These are phyloP conservation scores for Xanthostigma xanthostigma DNA, from an alignment of 2,888 invertebrate species.

Conservation along the genomic window DNA sequence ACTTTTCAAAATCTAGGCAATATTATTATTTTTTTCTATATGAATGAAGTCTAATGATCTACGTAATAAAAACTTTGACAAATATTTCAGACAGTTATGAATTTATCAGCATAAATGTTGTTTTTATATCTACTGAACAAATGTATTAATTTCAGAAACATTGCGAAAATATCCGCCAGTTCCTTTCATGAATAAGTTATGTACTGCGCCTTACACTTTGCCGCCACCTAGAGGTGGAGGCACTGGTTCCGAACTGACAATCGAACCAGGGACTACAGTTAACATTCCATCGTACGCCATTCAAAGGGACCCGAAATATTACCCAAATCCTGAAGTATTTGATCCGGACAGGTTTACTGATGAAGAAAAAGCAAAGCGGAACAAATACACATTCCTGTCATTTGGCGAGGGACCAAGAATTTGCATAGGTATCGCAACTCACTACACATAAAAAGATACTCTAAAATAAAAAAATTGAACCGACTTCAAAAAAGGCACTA, in stretches of 20 bases:
- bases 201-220: constrained; percentile 17
- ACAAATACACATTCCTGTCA: neutral
- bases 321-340: constrained; percentile 1
- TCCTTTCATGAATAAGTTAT: constrained; percentile 16
- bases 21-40: no score
- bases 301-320: neutral
- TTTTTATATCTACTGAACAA: neutral
- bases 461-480: no score
- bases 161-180: constrained; percentile 20
- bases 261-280: neutral
- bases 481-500: no score
- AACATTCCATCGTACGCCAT: neutral
- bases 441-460: no score
- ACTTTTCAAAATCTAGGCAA: no score
- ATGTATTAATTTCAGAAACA: constrained; percentile 16
- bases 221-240: constrained; percentile 10
- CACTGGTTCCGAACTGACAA: constrained; percentile 4
- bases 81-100: neutral
- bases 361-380: no score
- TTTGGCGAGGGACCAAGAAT: constrained; percentile 1
- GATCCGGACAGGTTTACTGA: neutral
- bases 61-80: neutral
- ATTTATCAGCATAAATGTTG: constrained; percentile 1
- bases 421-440: neutral
- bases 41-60: neutral